Percentiles rank a stretch among this genome's conserved stretches.
Evolutionary conservation across 2,888 invertebrate genomes (phyloP).

Genomic region (Eupithecia abbreviata): DNA sequence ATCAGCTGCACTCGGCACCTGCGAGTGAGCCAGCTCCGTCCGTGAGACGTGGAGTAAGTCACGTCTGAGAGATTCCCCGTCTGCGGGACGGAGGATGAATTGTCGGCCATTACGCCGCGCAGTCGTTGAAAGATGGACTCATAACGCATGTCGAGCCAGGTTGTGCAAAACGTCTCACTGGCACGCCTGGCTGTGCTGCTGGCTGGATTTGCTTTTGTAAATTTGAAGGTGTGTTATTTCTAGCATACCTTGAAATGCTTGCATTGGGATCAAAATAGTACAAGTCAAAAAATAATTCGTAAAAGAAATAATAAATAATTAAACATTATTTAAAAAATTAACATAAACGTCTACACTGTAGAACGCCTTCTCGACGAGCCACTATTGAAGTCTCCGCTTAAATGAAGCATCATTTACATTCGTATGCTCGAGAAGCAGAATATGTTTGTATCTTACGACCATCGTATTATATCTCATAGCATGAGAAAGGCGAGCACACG

Average conservation of each 20-base stretch:
- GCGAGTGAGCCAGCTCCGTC: constrained; percentile 18
- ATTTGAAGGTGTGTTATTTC: background rate
- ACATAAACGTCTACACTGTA: too few species aligned
- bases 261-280: too few species aligned
- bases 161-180: background rate
- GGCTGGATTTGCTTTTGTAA: background rate
- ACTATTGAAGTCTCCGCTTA: too few species aligned
- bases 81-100: constrained; percentile 45
- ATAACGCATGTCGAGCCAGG: background rate
- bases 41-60: constrained; percentile 39
- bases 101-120: constrained; percentile 38
- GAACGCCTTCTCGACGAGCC: too few species aligned
- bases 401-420: too few species aligned
- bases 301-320: too few species aligned
- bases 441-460: too few species aligned
- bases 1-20: constrained; percentile 6
- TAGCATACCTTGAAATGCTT: background rate
- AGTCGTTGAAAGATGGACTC: constrained; percentile 21
- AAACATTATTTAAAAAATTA: too few species aligned
- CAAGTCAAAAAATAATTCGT: too few species aligned
- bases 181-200: background rate
- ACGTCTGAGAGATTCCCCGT: constrained; percentile 46
- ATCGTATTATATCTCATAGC: too few species aligned
- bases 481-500: too few species aligned
- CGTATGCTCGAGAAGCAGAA: too few species aligned